Base-by-base conservation (phyloP, 2,797 vertebrate species). In the Discoglossus pictus region DNA sequence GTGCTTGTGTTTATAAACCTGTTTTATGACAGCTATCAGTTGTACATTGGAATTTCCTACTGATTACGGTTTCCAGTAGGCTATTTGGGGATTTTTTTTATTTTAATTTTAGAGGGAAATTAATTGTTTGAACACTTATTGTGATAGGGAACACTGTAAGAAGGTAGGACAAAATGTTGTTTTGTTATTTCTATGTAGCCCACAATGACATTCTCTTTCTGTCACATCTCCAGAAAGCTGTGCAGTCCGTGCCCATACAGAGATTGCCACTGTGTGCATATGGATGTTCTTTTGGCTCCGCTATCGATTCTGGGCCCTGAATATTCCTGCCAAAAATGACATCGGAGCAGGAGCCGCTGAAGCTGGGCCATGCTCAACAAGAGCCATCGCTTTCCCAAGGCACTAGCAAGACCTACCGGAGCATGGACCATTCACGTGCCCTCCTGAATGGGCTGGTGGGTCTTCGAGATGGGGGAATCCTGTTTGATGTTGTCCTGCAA, bases 401-500 rank as follows among this genome's bases (percentile, higher is more conserved):
- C 13, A 74, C 80, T 78, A 92, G 88, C 62, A 92, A 87, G 77
- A 93, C 82, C 1, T 99, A 93, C 85, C 85, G 81, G 10, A 96
- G 96, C 10, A 72, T 85, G 0, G 84, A 83, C 74, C 96, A 99
- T 68, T 93, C 92, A 2, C 87, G 91, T 78, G 86, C 91, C 27
- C 78, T 99, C 76, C 84, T 98, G 72, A 91, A 88, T 2, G 96
- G 97, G 8, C 87, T 99, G 42, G 78, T 93, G 44, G 84, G 88
- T 1, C 90, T 99, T 6, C 83, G 95, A 2, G 88, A 95, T 66
- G 82, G 86, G 0, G 91, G 89, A 16, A 86, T 92, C 76, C 89
- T 99, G 76, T 98, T 95, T 2, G 97, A 99, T 0, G 96, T 99
- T 3, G 91, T 93, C 31, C 90, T 99, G 31, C 76, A 93, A 51